Base-by-base conservation (phyloP, 2,797 vertebrate genomes). In the Enteromius fasciolatus region DNA sequence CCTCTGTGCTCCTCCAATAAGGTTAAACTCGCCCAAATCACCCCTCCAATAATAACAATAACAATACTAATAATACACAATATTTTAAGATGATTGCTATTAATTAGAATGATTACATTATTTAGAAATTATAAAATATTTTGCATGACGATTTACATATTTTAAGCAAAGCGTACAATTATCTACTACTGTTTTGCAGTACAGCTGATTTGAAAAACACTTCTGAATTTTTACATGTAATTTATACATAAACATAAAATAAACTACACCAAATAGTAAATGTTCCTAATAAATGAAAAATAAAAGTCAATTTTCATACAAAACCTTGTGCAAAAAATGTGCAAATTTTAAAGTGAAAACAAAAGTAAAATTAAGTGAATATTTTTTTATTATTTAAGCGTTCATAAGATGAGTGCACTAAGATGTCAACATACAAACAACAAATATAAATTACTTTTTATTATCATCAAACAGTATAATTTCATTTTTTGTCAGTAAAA, bases 1-100 rank as follows among this genome's bases (percentile, higher is more conserved):
- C 46, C 81, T 85, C 80, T 90, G 87, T 85, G 82, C 85, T 84
- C 83, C 79, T 81, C 78, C 23, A 15, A 73, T n/a, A 23, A 33
- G 75, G 17, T 23, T 31, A 18, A 74, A 82, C 31, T 15, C 59
- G 41, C 18, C 20, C 28, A 39, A 50, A 81, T 14, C 46, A 73
- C 2, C 25, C 73, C 12, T 73, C 11, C 39, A 61, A 28, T 39
- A 57, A 79, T 66, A 68, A 28, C 4, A 77, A 81, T 31, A 74
- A 72, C 12, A 73, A 39, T 41, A 82, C 25, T 78, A 36, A 68
- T 64, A 41, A 39, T 57, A 41, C 10, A 57, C 4, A 59, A 14
- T 59, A 25, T 59, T 64, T 23, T 39, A 31, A 10, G 46, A 44
- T 44, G 41, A 12, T 44, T 44, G 41, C 41, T 25, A 25, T 23